A percentile compares a stretch with the other conserved stretches of the same genome.
phyloP scores from a whole-genome alignment of 2,888 invertebrate genomes.

The Encarsia formosa region DNA sequence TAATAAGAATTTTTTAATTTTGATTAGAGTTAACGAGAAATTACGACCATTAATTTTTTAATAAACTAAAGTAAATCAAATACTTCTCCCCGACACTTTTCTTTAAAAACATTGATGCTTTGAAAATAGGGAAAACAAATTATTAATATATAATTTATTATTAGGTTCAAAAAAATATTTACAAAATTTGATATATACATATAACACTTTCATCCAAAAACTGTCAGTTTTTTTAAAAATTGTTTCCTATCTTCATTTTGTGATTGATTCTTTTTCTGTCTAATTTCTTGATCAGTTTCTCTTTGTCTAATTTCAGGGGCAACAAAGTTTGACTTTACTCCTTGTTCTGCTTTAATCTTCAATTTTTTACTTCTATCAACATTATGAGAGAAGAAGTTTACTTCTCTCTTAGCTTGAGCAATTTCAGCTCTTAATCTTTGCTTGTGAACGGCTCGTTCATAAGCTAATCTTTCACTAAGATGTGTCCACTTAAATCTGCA shows the following conservation, averaged over 20 bases:
- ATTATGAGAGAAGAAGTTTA: slow-evolving; percentile 79
- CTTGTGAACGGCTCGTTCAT: slow-evolving; percentile 84
- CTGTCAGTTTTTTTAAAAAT: slow-evolving; percentile 42
- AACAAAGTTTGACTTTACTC: slow-evolving; percentile 31
- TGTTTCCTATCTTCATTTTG: slow-evolving; percentile 36
- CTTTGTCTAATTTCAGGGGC: slow-evolving; percentile 42
- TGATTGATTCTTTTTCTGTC: slow-evolving; percentile 34
- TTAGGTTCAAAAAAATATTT: too few species aligned
- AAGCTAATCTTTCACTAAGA: slow-evolving; percentile 86
- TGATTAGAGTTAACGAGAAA: too few species aligned
- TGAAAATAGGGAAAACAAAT: too few species aligned
- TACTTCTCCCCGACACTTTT: too few species aligned
- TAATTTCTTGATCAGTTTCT: slow-evolving; percentile 46
- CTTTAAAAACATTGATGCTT: too few species aligned
- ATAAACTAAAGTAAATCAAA: too few species aligned
- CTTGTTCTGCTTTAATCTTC: slow-evolving; percentile 52
- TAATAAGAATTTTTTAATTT: too few species aligned
- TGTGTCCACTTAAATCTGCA: slow-evolving; percentile 92
- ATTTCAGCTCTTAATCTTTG: slow-evolving; percentile 84
- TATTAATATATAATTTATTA: too few species aligned
- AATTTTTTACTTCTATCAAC: slow-evolving; percentile 73
- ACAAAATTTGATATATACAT: slow-evolving; percentile 7
- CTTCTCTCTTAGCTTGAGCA: slow-evolving; percentile 86
- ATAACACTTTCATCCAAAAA: slow-evolving; percentile 35
- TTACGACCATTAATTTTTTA: too few species aligned